These are phyloP conservation scores for Urocolius indicus DNA, from an alignment of 2,113 vertebrate genomes.

Conservation along the genomic window DNA sequence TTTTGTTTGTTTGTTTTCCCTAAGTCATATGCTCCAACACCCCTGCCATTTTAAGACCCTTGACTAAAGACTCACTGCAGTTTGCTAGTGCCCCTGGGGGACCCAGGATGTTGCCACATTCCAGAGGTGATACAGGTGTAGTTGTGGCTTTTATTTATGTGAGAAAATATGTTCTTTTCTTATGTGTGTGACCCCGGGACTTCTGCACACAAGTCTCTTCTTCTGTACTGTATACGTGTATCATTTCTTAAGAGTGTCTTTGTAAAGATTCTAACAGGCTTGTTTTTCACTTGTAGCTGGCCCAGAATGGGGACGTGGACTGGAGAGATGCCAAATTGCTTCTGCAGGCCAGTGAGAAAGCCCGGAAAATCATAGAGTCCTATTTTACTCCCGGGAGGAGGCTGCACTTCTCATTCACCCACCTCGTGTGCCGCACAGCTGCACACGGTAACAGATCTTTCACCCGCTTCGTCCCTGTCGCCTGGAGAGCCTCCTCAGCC, in stretches of 20 bases:
- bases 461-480: neutral
- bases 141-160: neutral
- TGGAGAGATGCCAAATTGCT: conserved; percentile 82
- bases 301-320: conserved; percentile 84
- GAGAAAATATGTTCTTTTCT: neutral
- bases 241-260: neutral
- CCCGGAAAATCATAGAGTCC: conserved; percentile 82
- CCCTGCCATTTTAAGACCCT: neutral
- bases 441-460: conserved; percentile 80
- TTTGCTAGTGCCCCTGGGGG: neutral
- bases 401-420: conserved; percentile 90
- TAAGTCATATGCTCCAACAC: neutral
- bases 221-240: neutral
- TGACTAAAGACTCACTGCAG: neutral
- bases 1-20: neutral
- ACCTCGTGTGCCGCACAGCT: conserved; percentile 93
- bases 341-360: conserved; percentile 89
- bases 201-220: neutral
- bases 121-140: neutral
- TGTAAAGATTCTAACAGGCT: conserved; percentile 5
- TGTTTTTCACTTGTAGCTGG: conserved; percentile 77
- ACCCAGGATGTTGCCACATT: neutral
- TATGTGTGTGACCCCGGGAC: neutral
- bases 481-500: neutral
- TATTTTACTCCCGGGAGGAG: conserved; percentile 89